phyloP scores from a whole-genome alignment of 2,888 invertebrate genomes.

The Eristalinus sepulchralis region DNA sequence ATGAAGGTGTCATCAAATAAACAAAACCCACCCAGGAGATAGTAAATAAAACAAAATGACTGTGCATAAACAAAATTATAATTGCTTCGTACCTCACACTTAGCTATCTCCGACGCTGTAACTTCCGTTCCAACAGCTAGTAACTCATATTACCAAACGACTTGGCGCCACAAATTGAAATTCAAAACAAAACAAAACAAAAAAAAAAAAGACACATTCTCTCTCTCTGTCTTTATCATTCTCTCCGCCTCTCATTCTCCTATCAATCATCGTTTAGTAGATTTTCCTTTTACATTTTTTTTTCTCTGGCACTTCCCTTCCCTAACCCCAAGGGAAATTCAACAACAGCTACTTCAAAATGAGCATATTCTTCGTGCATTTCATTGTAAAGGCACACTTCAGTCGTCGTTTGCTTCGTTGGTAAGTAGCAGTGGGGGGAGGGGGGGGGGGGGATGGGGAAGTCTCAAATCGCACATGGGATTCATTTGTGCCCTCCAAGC shows the following conservation, averaged over 20 bases:
- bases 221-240: not conserved
- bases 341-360: slow-evolving; percentile 1
- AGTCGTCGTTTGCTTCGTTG: not conserved
- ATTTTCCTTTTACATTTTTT: slow-evolving; percentile 3
- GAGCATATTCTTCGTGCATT: slow-evolving; percentile 19
- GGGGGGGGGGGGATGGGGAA: too few relatives aligned
- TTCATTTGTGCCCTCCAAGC: slow-evolving; percentile 36
- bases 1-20: not conserved
- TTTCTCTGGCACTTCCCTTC: not conserved
- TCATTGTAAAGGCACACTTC: slow-evolving; percentile 9
- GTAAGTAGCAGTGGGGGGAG: not conserved
- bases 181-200: slow-evolving; percentile 46
- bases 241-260: not conserved
- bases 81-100: slow-evolving; percentile 8
- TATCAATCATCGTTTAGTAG: slow-evolving; percentile 36
- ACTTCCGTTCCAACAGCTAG: slow-evolving; percentile 48
- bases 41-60: slow-evolving; percentile 1
- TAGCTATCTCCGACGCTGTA: slow-evolving; percentile 14
- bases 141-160: slow-evolving; percentile 43
- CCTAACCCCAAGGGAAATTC: slow-evolving; percentile 29
- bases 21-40: slow-evolving; percentile 9
- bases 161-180: slow-evolving; percentile 57
- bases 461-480: slow-evolving; percentile 55
- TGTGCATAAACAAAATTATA: slow-evolving; percentile 18
- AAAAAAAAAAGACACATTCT: not conserved